Evolutionary conservation across 2,888 invertebrate species (phyloP), one percentile per base, ranked within the genome.

Genomic region (Heliconius erato): DNA sequence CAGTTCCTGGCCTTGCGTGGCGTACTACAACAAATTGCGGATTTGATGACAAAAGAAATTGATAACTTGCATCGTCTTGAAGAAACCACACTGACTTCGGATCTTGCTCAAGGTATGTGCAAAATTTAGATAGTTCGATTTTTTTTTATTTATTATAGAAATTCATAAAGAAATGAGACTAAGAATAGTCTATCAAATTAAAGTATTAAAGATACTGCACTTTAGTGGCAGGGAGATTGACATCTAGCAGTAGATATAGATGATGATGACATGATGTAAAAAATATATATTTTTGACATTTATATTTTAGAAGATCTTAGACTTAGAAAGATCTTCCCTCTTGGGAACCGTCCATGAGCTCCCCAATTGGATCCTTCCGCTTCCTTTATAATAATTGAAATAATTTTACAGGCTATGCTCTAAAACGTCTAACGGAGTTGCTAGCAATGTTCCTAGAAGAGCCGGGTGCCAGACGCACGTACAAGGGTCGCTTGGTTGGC

Each of bases 31-130:
- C 97, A 98, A 86, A 97, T 99, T 77, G 99, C 99, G 0, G 97
- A 98, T 87, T 96, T 99, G 40, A 97, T 99, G 90, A 98, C 98
- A 0, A 97, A 97, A 86, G 99, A 99, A 96, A 99, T 99, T 68
- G 97, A 98, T 84, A 98, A 98, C 87, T 96, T 99, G 28, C 98
- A 98, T 92, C 97, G 97, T 19, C 95, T 99, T 54, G 99, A 99
- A 92, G 98, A 98, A 89, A 98, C 98, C 0, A 99, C 99, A 0
- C 96, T 99, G 4, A 99, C 98, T 0, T 99, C 99, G 0, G 99
- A 99, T 93, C 96, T 99, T 3, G 98, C 99, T 1, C 99, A 99
- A 96, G 99, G 97, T 96, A 88, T 32, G 14, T n/a, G 63, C n/a
- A 74, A 44, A 67, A n/a, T 40, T 78, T 32, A 5, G 35, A 32